Evolutionary conservation across 2,113 vertebrate genomes (phyloP), one percentile per base, ranked within the genome.

Genomic region (Trinectes maculatus): DNA sequence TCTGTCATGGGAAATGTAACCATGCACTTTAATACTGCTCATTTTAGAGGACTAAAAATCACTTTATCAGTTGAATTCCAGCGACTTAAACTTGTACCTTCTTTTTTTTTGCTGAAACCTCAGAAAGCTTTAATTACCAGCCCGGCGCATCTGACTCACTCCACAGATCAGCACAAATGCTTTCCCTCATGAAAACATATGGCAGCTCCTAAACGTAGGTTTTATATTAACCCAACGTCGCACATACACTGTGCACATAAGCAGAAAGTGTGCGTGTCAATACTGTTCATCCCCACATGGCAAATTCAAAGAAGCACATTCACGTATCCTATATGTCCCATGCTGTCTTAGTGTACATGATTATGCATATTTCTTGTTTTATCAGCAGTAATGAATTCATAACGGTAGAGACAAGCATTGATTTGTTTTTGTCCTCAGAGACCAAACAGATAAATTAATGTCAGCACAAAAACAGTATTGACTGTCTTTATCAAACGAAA

Each of bases 71-170:
- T 51, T 51, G 36, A 80, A 56, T 18, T 4, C 37, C 61, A 15
- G 21, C 69, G 52, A 71, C 21, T 70, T 51, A 68, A 61, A 74
- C 31, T 46, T 67, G 15, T 36, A 25, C 29, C 52, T 33, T 75
- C 67, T 65, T 70, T 80, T 33, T 51, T 84, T 82, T 47, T 84
- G 80, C 82, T 85, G 75, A 85, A 66, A 37, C 61, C 56, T 62
- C 56, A 71, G 25, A 66, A 85, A 82, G 40, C 72, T 71, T 77
- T 85, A 78, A 87, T 82, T 84, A 76, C 53, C 49, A 74, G 48
- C 71, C 80, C 56, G 78, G 61, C 60, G 44, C 48, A 37, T 76
- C 75, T 73, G 66, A 83, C 61, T 70, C 70, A 63, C 42, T 63
- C 16, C 1, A 49, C 34, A 73, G 51, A 83, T 89, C 80, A 86